Evolutionary conservation across 2,888 invertebrate genomes (phyloP), one percentile per base, ranked within the genome.

Genomic region (Brassicogethes aeneus): DNA sequence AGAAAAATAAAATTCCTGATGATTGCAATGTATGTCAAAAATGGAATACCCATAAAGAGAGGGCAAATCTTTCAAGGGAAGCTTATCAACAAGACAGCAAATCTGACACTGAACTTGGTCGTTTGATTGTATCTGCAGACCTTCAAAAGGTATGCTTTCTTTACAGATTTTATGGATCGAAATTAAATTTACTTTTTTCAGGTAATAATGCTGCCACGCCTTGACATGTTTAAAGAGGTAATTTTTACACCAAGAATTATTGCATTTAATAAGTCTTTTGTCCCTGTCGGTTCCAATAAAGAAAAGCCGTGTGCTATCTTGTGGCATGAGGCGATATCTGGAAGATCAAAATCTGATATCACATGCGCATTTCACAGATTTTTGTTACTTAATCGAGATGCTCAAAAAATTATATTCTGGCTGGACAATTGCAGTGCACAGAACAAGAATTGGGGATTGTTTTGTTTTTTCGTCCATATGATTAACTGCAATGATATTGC

Each of bases 371-470:
- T 40, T 32, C 37, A 40, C 33, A 33, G 17, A 16, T 42, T 42
- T 34, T 40, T 40, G 30, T 15, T 43, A 37, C 23, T 23, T 7
- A 23, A 23, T 23, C 13, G 40, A 34, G 35, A 41, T 37, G 37
- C 13, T 14, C 13, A 42, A 17, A n/a, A 40, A 3, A 35, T 38
- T 23, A 42, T 17, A 30, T 34, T 42, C 12, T 45, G 45, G 45
- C 37, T 43, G 23, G 46, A 46, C 38, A 46, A 43, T 15, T 46
- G 46, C 37, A 33, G 38, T 17, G 39, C 37, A 8, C 39, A 43
- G 29, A 46, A 41, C 29, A 46, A 46, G 34, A 43, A 46, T 41
- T 43, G 41, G 43, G 37, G 35, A 16, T 33, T 46, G 17, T 43
- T 37, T 37, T 36, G 30, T n/a, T 45, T 42, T 23, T 23, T 23